Base-by-base conservation (phyloP, 2,888 invertebrate genomes). In the Sipha maydis region DNA sequence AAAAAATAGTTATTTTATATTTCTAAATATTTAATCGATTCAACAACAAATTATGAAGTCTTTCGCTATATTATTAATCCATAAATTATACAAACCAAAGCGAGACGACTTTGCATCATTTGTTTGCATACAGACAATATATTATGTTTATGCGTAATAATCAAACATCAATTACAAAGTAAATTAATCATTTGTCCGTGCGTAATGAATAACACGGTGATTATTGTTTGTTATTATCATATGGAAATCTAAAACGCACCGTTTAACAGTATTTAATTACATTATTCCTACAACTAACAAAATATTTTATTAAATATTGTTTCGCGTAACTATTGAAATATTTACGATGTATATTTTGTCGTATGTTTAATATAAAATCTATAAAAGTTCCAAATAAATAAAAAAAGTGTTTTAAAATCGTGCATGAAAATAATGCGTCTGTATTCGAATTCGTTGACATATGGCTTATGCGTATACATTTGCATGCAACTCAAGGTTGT, bases 151-250 rank as follows among this genome's bases (percentile, higher is more conserved):
- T 2, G 11, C 56, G 19, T 56, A 31, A n/a, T 56, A 31, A 31
- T 73, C 83, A 56, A 83, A 75, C 83, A 38, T 34, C 83, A 56
- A 73, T 75, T 83, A 56, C 73, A 34, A n/a, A 25, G 56, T 34
- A n/a, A 56, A 83, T 75, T 56, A 19, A 83, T 83, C 73, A 56
- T 3, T 41, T 28, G 48, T 34, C n/a, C n/a, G 34, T 34, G 54
- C 21, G 25, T 34, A 17, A 41, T 83, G 34, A 54, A 56, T 73
- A 34, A 34, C 73, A 5, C 38, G 67, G 54, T 9, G 31, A 48
- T 71, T 28, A 31, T 71, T 2, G 41, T 82, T 31, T 8, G 67
- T 28, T 14, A 67, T 28, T 67, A n/a, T 67, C 56, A 56, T 3
- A 80, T 8, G 7, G 0, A 41, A 38, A 14, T 9, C n/a, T 38